Evolutionary conservation across 2,113 vertebrate species (phyloP).

Genomic region (Cheilinus undulatus): DNA sequence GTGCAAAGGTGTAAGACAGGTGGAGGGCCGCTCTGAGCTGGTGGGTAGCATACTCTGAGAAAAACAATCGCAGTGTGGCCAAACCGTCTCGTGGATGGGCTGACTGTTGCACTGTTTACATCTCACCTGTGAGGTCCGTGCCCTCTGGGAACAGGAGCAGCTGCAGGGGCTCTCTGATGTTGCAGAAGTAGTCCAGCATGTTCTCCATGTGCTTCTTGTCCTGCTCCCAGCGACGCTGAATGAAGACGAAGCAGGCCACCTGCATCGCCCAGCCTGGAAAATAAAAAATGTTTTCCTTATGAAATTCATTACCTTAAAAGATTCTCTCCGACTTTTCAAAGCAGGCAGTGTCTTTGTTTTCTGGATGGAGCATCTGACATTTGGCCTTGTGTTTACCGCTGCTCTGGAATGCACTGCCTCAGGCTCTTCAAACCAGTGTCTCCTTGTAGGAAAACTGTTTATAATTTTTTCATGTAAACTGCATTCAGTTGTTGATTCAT

Average conservation of each 20-base stretch:
- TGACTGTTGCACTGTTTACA: neutral
- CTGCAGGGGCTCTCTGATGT: slow-evolving; percentile 93
- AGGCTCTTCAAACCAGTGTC: neutral
- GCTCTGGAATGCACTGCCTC: neutral
- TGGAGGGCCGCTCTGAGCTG: neutral
- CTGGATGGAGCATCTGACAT: neutral
- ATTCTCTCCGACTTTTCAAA: neutral
- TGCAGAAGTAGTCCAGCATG: slow-evolving; percentile 97
- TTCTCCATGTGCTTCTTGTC: slow-evolving; percentile 92
- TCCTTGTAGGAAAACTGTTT: neutral
- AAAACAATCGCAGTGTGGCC: slow-evolving; percentile 2
- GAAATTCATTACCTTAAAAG: slow-evolving; percentile 3
- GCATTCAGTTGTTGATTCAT: neutral
- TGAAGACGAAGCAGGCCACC: slow-evolving; percentile 95
- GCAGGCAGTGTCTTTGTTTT: neutral
- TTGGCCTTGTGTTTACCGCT: neutral
- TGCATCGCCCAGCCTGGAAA: slow-evolving; percentile 97
- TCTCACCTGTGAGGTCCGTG: slow-evolving; percentile 96
- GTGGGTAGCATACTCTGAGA: slow-evolving; percentile 18
- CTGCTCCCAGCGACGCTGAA: slow-evolving; percentile 94
- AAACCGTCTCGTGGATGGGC: neutral
- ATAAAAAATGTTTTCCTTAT: slow-evolving; percentile 22
- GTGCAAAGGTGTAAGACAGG: slow-evolving; percentile 36
- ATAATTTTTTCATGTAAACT: neutral
- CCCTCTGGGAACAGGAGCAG: slow-evolving; percentile 98